These are phyloP conservation scores for Pelagia noctiluca DNA, from an alignment of 30 jellyfish, hydroid and myxozoan species.

Conservation along the genomic window DNA sequence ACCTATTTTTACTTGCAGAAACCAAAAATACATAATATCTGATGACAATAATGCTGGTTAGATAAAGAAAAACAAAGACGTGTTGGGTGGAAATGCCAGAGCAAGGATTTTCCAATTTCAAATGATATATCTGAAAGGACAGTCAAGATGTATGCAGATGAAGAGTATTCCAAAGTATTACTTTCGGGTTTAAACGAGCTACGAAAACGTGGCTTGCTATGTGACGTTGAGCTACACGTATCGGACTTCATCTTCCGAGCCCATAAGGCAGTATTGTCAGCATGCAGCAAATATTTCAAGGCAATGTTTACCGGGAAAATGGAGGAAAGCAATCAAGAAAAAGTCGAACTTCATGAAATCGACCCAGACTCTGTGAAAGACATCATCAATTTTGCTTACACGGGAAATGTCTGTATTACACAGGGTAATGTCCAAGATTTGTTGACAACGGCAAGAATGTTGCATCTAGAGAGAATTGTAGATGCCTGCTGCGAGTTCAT, in stretches of 20 bases:
- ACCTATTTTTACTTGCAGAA: no score
- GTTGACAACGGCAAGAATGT: slow-evolving; percentile 88
- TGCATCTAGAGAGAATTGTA: slow-evolving; percentile 75
- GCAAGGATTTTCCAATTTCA: no score
- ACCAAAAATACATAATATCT: no score
- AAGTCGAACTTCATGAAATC: slow-evolving; percentile 71
- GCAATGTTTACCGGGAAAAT: slow-evolving; percentile 92
- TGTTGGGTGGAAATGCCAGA: slow-evolving; percentile 12
- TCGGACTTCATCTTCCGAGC: slow-evolving; percentile 66
- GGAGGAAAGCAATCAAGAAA: slow-evolving; percentile 78
- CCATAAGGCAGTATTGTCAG: slow-evolving; percentile 90
- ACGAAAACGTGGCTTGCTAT: slow-evolving; percentile 73
- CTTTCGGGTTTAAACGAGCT: slow-evolving; percentile 78
- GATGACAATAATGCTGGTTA: no score
- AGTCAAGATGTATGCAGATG: slow-evolving; percentile 75
- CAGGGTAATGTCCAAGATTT: slow-evolving; percentile 82
- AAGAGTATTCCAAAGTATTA: slow-evolving; percentile 68
- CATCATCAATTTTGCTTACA: slow-evolving; percentile 84
- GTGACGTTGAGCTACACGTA: slow-evolving; percentile 90
- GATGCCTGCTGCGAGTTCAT: slow-evolving; percentile 92
- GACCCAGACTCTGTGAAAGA: slow-evolving; percentile 70
- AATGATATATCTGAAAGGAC: background rate
- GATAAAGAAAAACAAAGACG: no score
- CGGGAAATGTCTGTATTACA: slow-evolving; percentile 72
- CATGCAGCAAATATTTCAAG: slow-evolving; percentile 88